Evolutionary conservation across 2,113 vertebrate genomes (phyloP).

Genomic region (Eptesicus fuscus): DNA sequence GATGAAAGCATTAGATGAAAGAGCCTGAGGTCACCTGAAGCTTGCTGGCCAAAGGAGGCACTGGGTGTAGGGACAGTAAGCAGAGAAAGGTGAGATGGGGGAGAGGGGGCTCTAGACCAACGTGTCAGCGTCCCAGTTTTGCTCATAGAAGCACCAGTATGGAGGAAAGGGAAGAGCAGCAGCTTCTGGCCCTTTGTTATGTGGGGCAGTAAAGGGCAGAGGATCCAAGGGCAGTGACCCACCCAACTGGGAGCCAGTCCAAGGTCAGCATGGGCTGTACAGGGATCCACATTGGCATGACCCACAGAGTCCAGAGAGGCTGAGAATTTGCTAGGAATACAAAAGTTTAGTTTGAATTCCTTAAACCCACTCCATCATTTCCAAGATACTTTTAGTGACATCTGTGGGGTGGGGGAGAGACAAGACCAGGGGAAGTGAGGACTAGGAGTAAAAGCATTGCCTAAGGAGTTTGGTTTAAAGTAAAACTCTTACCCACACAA

Average conservation of each 20-base stretch:
- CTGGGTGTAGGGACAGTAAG: not conserved
- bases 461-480: not conserved
- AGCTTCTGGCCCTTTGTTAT: not conserved
- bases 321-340: not conserved
- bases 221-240: not conserved
- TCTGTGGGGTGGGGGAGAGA: not conserved
- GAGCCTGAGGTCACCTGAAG: not conserved
- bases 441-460: not conserved
- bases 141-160: not conserved
- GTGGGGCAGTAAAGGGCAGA: not conserved
- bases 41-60: not conserved
- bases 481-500: not conserved
- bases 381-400: not conserved
- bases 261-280: not conserved
- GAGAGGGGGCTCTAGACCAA: not conserved
- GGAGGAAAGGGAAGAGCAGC: not conserved
- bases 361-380: not conserved
- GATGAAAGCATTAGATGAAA: not conserved
- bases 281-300: rapidly evolving
- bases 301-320: not conserved
- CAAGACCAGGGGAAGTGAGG: too few relatives aligned
- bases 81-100: not conserved
- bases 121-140: not conserved
- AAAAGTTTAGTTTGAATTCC: not conserved
- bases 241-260: not conserved